These are phyloP conservation scores for Anodontia alba DNA, from an alignment of 2,888 invertebrate species.

Conservation along the genomic window DNA sequence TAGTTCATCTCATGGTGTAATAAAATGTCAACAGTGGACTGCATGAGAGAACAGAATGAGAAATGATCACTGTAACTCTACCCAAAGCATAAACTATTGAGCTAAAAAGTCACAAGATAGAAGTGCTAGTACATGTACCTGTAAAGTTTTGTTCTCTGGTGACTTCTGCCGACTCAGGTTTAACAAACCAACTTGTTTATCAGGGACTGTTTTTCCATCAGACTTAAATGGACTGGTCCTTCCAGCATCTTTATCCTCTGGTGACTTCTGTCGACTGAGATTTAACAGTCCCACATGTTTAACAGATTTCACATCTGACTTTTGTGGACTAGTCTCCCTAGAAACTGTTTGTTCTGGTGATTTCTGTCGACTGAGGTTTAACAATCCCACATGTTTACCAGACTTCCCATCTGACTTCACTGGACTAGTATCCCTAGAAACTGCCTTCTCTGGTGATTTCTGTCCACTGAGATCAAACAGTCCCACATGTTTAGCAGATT, in stretches of 20 bases:
- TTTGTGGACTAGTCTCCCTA: not conserved
- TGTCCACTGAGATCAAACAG: conserved; percentile 9
- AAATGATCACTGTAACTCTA: too few relatives aligned
- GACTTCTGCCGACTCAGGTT: conserved; percentile 4
- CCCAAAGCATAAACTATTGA: too few relatives aligned
- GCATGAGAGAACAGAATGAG: too few relatives aligned
- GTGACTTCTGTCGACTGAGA: not conserved
- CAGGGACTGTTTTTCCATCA: not conserved
- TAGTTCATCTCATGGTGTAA: too few relatives aligned
- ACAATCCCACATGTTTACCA: not conserved
- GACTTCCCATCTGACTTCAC: not conserved
- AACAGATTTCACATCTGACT: not conserved
- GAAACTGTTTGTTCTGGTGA: not conserved
- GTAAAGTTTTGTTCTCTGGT: conserved; percentile 12
- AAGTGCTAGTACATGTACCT: too few relatives aligned
- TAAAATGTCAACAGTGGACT: too few relatives aligned
- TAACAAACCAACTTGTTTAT: not conserved
- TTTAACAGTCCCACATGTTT: conserved; percentile 14
- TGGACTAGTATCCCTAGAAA: not conserved
- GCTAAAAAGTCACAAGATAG: too few relatives aligned
- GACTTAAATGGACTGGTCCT: not conserved
- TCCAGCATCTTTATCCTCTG: not conserved
- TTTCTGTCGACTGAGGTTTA: conserved; percentile 13
- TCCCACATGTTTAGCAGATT: not conserved
- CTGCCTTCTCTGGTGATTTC: not conserved